Conservation (phyloP, 2,888 invertebrate genomes). For the Pemphredon lugubris region DNA sequence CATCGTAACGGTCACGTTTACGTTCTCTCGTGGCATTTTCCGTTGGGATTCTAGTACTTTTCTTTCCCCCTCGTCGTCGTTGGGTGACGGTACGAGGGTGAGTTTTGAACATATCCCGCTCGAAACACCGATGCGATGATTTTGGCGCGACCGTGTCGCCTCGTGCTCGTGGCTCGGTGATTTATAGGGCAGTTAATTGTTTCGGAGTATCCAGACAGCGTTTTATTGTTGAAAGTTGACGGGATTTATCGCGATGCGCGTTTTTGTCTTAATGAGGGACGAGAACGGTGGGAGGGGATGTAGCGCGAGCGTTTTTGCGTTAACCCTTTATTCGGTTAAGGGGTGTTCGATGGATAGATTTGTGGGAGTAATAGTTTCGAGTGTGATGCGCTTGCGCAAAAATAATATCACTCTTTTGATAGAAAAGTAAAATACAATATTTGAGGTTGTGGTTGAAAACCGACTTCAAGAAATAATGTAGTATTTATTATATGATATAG, state of each 20-base stretch:
- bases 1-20: constrained; percentile 31
- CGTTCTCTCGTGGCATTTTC: constrained; percentile 16
- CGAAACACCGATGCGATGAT: not conserved
- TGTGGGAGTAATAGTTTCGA: not conserved
- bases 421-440: no score
- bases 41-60: no score
- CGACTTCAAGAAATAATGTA: no score
- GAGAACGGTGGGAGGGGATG: not conserved
- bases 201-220: not conserved
- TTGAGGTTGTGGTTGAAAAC: no score
- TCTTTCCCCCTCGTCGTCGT: not conserved
- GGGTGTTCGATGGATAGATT: not conserved
- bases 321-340: no score
- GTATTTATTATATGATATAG: no score
- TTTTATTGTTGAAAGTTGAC: not conserved
- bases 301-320: no score
- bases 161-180: not conserved
- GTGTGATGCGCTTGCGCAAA: not conserved
- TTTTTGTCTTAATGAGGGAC: not conserved
- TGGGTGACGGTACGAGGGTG: no score
- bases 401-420: no score
- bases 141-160: not conserved
- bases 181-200: not conserved
- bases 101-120: no score
- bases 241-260: not conserved